Conservation (phyloP, 2,113 vertebrate species). For the Vidua chalybeata region DNA sequence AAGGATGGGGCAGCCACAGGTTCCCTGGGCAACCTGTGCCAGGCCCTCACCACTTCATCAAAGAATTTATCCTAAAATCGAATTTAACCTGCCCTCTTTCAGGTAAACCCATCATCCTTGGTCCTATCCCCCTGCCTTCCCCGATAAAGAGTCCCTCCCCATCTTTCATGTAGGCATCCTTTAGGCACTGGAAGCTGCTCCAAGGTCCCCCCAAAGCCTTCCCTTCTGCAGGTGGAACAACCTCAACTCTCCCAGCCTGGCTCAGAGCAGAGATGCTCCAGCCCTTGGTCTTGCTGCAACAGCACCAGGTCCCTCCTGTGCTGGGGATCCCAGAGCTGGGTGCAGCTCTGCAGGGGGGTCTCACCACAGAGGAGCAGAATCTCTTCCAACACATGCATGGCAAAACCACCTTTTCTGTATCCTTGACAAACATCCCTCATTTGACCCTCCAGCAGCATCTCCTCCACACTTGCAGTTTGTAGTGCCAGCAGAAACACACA, state of each 20-base stretch:
- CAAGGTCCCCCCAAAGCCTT: neutral
- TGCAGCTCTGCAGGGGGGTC: neutral
- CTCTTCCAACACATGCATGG: neutral
- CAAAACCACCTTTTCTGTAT: neutral
- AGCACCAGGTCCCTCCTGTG: no score
- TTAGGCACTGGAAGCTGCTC: neutral
- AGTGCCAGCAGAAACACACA: neutral
- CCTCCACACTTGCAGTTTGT: neutral
- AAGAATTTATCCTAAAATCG: neutral
- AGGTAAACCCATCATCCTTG: neutral
- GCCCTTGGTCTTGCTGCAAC: rapidly evolving
- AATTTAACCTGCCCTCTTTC: neutral
- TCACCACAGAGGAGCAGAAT: neutral
- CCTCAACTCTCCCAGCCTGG: neutral
- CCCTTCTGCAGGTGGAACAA: neutral
- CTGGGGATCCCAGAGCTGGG: neutral
- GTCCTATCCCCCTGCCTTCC: neutral
- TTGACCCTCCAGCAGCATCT: neutral
- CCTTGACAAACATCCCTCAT: neutral
- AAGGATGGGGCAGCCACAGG: neutral
- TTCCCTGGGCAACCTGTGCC: neutral
- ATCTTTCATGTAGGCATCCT: neutral
- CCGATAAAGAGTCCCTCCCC: neutral
- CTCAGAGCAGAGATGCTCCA: neutral
- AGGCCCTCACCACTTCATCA: neutral